These are phyloP conservation scores for Carcinoscorpius rotundicauda DNA, from an alignment of 1,140 invertebrate genomes.

Conservation along the genomic window DNA sequence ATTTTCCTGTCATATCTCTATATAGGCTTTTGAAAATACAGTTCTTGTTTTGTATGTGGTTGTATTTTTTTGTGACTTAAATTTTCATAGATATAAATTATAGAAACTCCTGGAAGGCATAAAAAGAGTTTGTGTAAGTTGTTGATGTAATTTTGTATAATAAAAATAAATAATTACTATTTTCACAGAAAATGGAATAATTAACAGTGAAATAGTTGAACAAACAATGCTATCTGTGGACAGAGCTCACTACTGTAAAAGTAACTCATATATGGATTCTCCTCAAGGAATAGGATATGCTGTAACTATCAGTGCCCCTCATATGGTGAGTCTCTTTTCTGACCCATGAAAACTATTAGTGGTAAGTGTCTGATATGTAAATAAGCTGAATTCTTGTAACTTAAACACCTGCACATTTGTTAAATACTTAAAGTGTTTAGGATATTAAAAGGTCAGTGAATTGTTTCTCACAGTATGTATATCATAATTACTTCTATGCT, in stretches of 20 bases:
- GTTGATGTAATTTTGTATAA: constrained; percentile 4
- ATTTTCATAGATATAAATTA: background rate
- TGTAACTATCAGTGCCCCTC: constrained; percentile 93
- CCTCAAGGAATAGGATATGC: constrained; percentile 79
- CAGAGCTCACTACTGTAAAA: constrained; percentile 56
- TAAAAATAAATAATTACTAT: constrained; percentile 4
- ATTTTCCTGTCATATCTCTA: too few species aligned
- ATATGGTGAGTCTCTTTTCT: constrained; percentile 62
- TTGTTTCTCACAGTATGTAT: too few species aligned
- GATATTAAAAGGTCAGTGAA: too few species aligned
- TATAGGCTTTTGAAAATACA: too few species aligned
- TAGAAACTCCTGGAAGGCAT: background rate
- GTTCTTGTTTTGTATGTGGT: too few species aligned
- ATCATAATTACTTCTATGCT: too few species aligned
- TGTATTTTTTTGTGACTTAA: constrained; percentile 1
- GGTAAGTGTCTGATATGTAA: too few species aligned
- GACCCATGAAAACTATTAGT: too few species aligned
- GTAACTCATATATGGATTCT: constrained; percentile 73
- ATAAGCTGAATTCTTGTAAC: too few species aligned
- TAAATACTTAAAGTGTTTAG: too few species aligned
- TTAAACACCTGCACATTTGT: too few species aligned
- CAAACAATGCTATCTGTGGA: constrained; percentile 75
- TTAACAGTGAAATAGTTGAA: constrained; percentile 62
- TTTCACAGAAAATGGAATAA: constrained; percentile 67
- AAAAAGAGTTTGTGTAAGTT: background rate